Conservation (phyloP, 2,888 invertebrate species). For the Andrena bicolor region DNA sequence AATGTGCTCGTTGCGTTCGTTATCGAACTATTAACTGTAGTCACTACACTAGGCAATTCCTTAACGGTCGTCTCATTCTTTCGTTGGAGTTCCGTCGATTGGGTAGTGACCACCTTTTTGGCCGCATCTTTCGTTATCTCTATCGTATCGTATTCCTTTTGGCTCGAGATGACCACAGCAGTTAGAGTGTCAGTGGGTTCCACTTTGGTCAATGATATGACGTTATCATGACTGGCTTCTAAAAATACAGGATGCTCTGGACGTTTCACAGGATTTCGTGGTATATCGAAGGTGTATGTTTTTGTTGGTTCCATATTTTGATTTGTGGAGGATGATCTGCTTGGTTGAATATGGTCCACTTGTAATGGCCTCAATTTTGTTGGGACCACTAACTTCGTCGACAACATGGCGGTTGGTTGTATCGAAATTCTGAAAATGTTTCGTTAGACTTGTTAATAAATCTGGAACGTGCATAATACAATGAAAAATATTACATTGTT, state of each 20-base stretch:
- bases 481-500: slow-evolving; percentile 1
- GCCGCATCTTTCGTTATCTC: slow-evolving; percentile 34
- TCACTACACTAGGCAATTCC: slow-evolving; percentile 63
- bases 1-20: slow-evolving; percentile 68
- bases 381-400: slow-evolving; percentile 76
- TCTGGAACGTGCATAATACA: too few species aligned
- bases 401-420: slow-evolving; percentile 75
- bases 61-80: slow-evolving; percentile 42
- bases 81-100: slow-evolving; percentile 40
- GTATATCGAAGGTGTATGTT: slow-evolving; percentile 54
- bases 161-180: slow-evolving; percentile 41
- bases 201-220: slow-evolving; percentile 68
- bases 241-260: slow-evolving; percentile 75
- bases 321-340: slow-evolving; percentile 60
- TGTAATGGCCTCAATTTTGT: slow-evolving; percentile 73
- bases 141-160: slow-evolving; percentile 45
- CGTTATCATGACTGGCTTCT: slow-evolving; percentile 78
- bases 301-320: slow-evolving; percentile 62
- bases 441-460: too few species aligned
- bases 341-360: slow-evolving; percentile 70
- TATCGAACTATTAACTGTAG: slow-evolving; percentile 70
- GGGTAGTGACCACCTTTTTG: slow-evolving; percentile 48
- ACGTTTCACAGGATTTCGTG: slow-evolving; percentile 71
- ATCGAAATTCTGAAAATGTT: slow-evolving; percentile 72
- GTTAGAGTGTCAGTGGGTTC: slow-evolving; percentile 79